phyloP scores from a whole-genome alignment of 2,113 vertebrate species.

The Festucalex cinctus region DNA sequence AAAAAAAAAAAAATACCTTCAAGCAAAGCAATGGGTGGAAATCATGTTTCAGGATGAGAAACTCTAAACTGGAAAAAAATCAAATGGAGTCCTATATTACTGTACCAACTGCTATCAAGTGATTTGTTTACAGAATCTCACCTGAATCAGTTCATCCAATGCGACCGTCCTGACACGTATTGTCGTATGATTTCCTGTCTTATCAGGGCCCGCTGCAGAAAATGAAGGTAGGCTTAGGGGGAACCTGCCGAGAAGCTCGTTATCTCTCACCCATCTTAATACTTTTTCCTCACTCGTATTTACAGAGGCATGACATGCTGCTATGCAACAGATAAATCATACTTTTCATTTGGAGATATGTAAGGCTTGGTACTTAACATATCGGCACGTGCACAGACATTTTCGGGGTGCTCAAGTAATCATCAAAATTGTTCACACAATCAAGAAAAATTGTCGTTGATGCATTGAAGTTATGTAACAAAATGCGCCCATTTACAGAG shows the following conservation, averaged over 20 bases:
- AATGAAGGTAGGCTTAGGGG: constrained; percentile 48
- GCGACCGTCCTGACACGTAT: constrained; percentile 24
- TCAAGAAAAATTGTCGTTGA: too few relatives aligned
- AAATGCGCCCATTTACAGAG: too few relatives aligned
- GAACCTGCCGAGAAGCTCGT: not conserved
- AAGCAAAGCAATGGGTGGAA: not conserved
- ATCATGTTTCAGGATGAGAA: not conserved
- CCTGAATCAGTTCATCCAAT: constrained; percentile 2
- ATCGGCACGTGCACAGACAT: constrained; percentile 20
- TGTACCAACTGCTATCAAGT: not conserved
- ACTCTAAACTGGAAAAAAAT: not conserved
- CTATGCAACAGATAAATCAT: constrained; percentile 22
- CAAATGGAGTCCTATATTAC: not conserved
- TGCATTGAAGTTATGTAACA: too few relatives aligned
- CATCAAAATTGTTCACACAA: too few relatives aligned
- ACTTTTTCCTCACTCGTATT: constrained; percentile 13
- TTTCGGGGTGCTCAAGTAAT: too few relatives aligned
- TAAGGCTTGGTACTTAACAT: constrained; percentile 29
- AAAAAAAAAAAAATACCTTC: not conserved
- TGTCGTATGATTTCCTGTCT: constrained; percentile 38
- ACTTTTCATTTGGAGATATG: constrained; percentile 33
- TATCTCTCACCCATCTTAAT: not conserved
- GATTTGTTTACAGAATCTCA: not conserved
- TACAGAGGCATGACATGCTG: constrained; percentile 42
- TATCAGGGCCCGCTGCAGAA: constrained; percentile 45